Base-by-base conservation (phyloP, 2,888 invertebrate species). In the Agriopis leucophaearia region DNA sequence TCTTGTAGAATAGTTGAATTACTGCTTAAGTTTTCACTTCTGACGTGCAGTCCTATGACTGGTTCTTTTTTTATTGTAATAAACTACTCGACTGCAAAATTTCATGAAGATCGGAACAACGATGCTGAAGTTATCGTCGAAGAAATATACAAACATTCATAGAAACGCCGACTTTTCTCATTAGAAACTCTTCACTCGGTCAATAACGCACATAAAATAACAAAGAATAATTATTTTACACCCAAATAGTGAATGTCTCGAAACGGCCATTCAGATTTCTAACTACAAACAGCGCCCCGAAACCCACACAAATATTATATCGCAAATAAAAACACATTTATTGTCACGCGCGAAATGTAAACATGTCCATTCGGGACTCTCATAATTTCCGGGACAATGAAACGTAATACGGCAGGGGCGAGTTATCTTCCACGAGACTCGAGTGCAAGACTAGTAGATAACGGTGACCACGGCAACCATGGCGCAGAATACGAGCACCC, bases 301-400 rank as follows among this genome's bases (percentile, higher is more conserved):
- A 51, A 45, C 45, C 36, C 48, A 13, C 55, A 69, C 66, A 73
- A 74, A 73, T 66, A 72, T 72, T 59, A 73, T 76, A 70, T 69
- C 66, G 66, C 72, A 82, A 85, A 82, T 84, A 86, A 86, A 78
- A 82, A 82, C 81, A 86, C 85, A 83, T 77, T 75, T 83, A 86
- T 82, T 85, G 87, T 87, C 87, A 85, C 88, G 85, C 85, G 88
- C 86, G 82, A 84, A 88, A 87, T 90, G 88, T 89, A 89, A 89
- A 90, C 86, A 88, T 85, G 86, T 83, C 85, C 76, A 83, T 86
- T 86, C 85, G 84, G 40, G 15, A 81, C 86, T 88, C 82, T 84
- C 84, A 87, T 88, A 88, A 90, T 87, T 88, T 83, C 77, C 81
- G 77, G 83, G 85, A 91, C 91, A 92, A 91, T 88, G 82, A 87